Conservation (phyloP, 1,140 invertebrate species). For the Bombus confusus region DNA sequence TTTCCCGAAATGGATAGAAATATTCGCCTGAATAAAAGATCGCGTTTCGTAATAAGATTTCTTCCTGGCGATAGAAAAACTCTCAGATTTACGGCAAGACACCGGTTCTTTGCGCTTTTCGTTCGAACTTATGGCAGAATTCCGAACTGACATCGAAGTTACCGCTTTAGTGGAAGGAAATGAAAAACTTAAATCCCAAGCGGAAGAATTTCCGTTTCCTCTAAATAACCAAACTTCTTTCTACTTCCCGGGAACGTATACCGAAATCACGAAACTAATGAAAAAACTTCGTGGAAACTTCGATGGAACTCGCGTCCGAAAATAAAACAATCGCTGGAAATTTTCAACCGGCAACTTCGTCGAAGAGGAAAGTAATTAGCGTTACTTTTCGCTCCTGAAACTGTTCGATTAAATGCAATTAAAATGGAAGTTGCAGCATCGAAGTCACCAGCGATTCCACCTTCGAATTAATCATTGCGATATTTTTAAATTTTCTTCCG, state of each 20-base stretch:
- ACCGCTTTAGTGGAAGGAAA: background rate
- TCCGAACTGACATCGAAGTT: background rate
- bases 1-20: too few relatives aligned
- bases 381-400: background rate
- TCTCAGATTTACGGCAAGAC: too few relatives aligned
- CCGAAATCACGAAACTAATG: background rate
- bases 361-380: background rate
- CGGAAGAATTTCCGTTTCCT: background rate
- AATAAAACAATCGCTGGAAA: background rate
- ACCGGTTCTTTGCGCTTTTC: background rate
- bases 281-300: background rate
- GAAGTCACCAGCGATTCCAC: slow-evolving; percentile 55
- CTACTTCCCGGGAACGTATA: too few relatives aligned
- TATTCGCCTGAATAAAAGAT: too few relatives aligned
- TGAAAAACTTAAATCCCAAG: background rate
- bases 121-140: background rate
- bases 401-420: slow-evolving; percentile 11
- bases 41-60: too few relatives aligned
- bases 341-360: background rate
- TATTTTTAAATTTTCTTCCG: background rate
- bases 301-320: too few relatives aligned
- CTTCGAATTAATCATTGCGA: background rate
- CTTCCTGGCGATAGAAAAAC: too few relatives aligned
- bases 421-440: slow-evolving; percentile 21
- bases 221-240: background rate